Conservation (phyloP, 2,113 vertebrate species). For the Naja naja region DNA sequence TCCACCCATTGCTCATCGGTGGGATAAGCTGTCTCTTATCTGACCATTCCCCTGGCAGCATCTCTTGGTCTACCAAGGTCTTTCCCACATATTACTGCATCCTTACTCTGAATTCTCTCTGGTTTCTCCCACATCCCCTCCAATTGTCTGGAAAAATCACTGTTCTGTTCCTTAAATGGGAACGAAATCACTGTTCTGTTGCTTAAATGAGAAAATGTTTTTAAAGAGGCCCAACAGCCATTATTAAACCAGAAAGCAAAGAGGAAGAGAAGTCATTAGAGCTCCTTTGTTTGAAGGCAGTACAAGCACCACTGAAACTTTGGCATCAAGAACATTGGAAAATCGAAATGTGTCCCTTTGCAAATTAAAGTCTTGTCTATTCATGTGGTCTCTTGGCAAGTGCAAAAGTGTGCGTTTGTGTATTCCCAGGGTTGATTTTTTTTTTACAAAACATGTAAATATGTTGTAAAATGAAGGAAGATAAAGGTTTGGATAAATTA, state of each 20-base stretch:
- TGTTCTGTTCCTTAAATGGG: background rate
- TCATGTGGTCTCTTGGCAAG: conserved; percentile 38
- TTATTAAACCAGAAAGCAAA: background rate
- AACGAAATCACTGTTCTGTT: background rate
- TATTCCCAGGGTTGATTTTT: conserved; percentile 16
- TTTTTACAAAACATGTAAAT: conserved; percentile 20
- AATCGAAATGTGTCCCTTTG: conserved; percentile 55
- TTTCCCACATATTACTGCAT: background rate
- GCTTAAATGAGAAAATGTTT: background rate
- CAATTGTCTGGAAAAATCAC: background rate
- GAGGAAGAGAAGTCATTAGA: background rate
- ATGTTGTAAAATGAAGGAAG: background rate
- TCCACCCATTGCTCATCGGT: background rate
- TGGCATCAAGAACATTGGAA: conserved; percentile 28
- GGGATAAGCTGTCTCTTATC: background rate
- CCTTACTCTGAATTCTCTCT: background rate
- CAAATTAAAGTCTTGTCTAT: conserved; percentile 39
- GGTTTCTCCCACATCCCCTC: background rate
- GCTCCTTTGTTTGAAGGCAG: conserved; percentile 3
- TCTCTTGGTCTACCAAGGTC: background rate
- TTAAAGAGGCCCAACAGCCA: background rate
- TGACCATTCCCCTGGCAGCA: background rate
- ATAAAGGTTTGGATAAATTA: conserved; percentile 7
- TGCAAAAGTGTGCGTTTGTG: background rate
- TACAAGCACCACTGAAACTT: background rate